These are phyloP conservation scores for Cherax quadricarinatus DNA, from an alignment of 1,140 invertebrate genomes.

Conservation along the genomic window DNA sequence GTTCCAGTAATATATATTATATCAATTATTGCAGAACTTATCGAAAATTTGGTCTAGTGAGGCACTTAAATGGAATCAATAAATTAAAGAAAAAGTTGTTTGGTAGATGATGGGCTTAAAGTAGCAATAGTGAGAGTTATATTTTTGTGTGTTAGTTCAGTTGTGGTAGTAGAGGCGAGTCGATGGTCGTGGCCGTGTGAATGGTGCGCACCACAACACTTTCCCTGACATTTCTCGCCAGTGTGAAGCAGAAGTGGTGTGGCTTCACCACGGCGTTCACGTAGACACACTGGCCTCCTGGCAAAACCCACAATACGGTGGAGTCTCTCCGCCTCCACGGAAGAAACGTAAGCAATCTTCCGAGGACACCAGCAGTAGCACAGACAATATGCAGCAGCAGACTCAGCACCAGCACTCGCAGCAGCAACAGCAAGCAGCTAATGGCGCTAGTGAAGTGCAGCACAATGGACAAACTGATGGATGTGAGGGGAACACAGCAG, in stretches of 20 bases:
- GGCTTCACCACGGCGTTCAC: constrained; percentile 72
- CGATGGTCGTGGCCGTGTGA: constrained; percentile 40
- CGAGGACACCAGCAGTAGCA: constrained; percentile 28
- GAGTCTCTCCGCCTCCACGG: constrained; percentile 79
- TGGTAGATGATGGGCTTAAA: neutral
- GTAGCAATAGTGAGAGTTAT: too few species aligned
- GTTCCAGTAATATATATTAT: constrained; percentile 21
- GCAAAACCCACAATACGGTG: constrained; percentile 79
- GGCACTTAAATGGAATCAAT: neutral
- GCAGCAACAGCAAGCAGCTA: constrained; percentile 73
- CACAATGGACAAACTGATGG: constrained; percentile 57
- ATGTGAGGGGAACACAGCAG: constrained; percentile 53
- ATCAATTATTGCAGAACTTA: neutral
- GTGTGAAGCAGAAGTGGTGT: constrained; percentile 61
- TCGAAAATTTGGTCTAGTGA: neutral
- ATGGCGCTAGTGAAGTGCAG: constrained; percentile 73
- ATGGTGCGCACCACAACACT: constrained; percentile 50
- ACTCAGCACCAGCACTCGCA: constrained; percentile 61
- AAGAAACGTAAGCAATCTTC: constrained; percentile 78
- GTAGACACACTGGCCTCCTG: constrained; percentile 74
- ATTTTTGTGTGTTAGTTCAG: too few species aligned
- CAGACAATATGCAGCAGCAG: constrained; percentile 71
- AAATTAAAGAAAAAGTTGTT: too few species aligned
- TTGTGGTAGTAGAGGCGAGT: constrained; percentile 22
- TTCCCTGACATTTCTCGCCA: constrained; percentile 45